A percentile compares a stretch with the other conserved stretches of the same genome.
phyloP scores from a whole-genome alignment of 2,113 vertebrate genomes.

The Colius striatus region DNA sequence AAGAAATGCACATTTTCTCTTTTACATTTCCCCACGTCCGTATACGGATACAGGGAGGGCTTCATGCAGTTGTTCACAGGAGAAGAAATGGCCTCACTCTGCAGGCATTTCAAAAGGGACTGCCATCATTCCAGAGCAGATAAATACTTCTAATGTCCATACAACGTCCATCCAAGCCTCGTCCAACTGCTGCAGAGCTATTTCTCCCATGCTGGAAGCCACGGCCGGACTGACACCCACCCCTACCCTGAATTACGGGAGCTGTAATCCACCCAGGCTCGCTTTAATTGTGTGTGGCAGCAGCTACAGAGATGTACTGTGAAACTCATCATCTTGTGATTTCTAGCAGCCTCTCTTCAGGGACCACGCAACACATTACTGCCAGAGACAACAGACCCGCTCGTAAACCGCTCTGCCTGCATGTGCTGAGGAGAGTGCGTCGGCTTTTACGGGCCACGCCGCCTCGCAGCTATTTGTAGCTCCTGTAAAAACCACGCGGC shows the following conservation, averaged over 20 bases:
- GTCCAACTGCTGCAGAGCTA: not conserved
- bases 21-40: rapidly evolving
- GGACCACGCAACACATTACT: not conserved
- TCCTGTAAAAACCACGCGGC: not conserved
- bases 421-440: not conserved
- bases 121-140: not conserved
- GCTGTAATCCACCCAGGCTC: constrained; percentile 7
- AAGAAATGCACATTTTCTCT: not conserved
- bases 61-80: not conserved
- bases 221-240: not conserved
- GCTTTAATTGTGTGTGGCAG: constrained; percentile 36
- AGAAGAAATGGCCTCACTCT: not conserved
- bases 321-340: constrained; percentile 21
- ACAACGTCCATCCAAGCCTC: not conserved
- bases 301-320: not conserved
- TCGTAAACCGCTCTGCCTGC: not conserved
- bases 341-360: constrained; percentile 18
- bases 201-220: not conserved
- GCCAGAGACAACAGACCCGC: constrained; percentile 26
- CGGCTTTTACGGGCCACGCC: not conserved
- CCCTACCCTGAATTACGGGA: not conserved
- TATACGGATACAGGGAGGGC: not conserved
- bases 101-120: not conserved
- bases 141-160: constrained; percentile 10
- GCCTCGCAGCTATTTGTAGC: not conserved